phyloP scores from a whole-genome alignment of 2,888 invertebrate species.

The Marasmarcha lunaedactyla region DNA sequence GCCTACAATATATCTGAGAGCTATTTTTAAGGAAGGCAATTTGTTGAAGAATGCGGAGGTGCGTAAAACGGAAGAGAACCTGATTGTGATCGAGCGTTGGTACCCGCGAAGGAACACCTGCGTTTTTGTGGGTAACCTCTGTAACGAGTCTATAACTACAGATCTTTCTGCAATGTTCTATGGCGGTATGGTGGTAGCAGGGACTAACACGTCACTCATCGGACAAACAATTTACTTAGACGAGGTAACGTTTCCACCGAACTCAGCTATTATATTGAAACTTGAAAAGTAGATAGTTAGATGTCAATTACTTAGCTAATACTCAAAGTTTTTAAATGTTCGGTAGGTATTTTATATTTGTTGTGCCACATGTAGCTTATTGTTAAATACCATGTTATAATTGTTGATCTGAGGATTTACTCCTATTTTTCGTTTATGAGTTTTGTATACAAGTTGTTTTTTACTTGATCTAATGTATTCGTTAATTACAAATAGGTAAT shows the following conservation, averaged over 20 bases:
- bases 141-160: conserved; percentile 67
- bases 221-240: conserved; percentile 53
- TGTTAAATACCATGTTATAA: conserved; percentile 1
- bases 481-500: no score
- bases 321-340: no score
- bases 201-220: conserved; percentile 42
- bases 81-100: conserved; percentile 81
- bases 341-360: neutral
- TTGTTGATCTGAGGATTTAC: no score
- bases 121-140: conserved; percentile 81
- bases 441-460: no score
- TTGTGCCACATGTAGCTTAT: neutral
- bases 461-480: no score
- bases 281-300: conserved; percentile 44
- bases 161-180: conserved; percentile 83
- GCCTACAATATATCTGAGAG: conserved; percentile 80
- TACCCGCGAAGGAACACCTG: conserved; percentile 84
- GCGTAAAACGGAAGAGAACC: conserved; percentile 72
- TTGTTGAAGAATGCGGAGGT: conserved; percentile 76
- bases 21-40: conserved; percentile 74
- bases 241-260: conserved; percentile 46
- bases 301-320: no score
- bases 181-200: conserved; percentile 71
- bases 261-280: conserved; percentile 53
- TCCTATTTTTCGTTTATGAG: no score